These are phyloP conservation scores for Macroramphosus scolopax DNA, from an alignment of 2,797 vertebrate genomes.

Conservation along the genomic window DNA sequence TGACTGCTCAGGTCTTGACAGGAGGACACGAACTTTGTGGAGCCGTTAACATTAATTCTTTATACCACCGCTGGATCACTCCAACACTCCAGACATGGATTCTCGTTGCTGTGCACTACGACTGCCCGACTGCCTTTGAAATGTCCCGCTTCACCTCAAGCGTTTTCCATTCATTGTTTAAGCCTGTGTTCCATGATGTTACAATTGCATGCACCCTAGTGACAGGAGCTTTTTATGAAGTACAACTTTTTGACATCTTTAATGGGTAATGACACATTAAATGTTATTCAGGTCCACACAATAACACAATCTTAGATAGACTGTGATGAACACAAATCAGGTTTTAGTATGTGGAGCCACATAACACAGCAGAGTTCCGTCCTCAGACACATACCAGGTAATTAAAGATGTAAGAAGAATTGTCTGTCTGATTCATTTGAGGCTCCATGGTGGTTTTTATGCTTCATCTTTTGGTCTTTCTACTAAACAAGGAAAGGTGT, in stretches of 20 bases:
- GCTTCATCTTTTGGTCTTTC: too few relatives aligned
- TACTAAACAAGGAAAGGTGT: too few relatives aligned
- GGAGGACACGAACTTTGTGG: too few relatives aligned
- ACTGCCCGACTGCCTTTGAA: conserved; percentile 35
- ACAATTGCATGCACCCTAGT: conserved; percentile 68
- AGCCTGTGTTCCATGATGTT: conserved; percentile 35
- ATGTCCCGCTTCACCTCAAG: conserved; percentile 53
- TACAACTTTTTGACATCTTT: conserved; percentile 17
- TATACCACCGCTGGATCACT: not conserved
- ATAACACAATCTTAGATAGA: conserved; percentile 31
- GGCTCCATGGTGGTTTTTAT: not conserved
- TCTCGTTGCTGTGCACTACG: conserved; percentile 34
- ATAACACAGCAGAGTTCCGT: conserved; percentile 22
- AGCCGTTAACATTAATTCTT: too few relatives aligned
- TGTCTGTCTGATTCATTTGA: conserved; percentile 18
- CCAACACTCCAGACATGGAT: not conserved
- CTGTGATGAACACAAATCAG: conserved; percentile 38
- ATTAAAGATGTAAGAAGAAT: conserved; percentile 53
- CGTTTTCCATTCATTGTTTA: conserved; percentile 52
- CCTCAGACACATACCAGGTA: conserved; percentile 48
- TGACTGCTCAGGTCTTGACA: conserved; percentile 3
- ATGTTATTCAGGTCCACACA: conserved; percentile 47
- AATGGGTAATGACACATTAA: conserved; percentile 29
- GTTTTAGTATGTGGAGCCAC: conserved; percentile 34
- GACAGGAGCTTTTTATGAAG: conserved; percentile 39